Conservation (phyloP, 2,888 invertebrate species). For the Sclerodermus sp. region DNA sequence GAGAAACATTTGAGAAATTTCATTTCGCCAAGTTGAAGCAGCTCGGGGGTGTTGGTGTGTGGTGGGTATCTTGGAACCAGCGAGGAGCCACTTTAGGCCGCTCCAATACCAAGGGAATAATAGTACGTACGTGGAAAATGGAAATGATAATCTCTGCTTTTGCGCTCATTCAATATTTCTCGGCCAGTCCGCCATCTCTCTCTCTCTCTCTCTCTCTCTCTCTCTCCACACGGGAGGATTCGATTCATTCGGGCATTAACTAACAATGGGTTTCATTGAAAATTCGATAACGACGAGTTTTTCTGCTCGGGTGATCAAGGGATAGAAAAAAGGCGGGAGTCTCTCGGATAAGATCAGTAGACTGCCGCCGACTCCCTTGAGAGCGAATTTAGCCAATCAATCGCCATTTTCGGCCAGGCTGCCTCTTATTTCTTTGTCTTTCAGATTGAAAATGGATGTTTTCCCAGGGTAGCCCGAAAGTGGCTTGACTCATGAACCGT, state of each 20-base stretch:
- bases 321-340: conserved; percentile 6
- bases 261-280: conserved; percentile 29
- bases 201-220: not conserved
- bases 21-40: too few relatives aligned
- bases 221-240: conserved; percentile 2
- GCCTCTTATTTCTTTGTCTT: not conserved
- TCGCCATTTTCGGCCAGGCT: not conserved
- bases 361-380: not conserved
- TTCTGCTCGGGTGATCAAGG: conserved; percentile 23
- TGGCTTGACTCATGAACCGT: too few relatives aligned
- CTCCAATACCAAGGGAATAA: too few relatives aligned
- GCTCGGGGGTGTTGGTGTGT: too few relatives aligned
- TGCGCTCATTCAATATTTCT: not conserved
- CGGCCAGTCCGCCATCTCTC: not conserved
- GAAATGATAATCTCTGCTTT: too few relatives aligned
- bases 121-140: too few relatives aligned
- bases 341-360: conserved; percentile 23
- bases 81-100: too few relatives aligned
- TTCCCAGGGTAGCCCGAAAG: too few relatives aligned
- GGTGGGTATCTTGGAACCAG: too few relatives aligned
- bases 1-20: too few relatives aligned
- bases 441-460: too few relatives aligned
- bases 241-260: conserved; percentile 25
- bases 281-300: conserved; percentile 28
- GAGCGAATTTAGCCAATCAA: not conserved